These are phyloP conservation scores for Brenthis daphne DNA, from an alignment of 2,888 invertebrate species.

Conservation along the genomic window DNA sequence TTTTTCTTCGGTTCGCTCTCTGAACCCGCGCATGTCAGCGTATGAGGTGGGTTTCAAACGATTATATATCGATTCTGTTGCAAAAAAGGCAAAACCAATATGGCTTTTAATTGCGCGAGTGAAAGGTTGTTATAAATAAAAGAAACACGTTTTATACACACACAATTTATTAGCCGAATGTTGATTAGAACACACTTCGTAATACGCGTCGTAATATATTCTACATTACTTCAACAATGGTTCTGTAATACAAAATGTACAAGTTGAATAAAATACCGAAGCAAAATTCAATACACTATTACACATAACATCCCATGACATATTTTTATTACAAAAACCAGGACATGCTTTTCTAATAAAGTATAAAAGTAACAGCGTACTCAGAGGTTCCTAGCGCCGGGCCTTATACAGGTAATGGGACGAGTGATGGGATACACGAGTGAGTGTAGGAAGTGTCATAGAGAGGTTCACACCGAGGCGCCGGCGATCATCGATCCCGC, in stretches of 20 bases:
- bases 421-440: constrained; percentile 24
- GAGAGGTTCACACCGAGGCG: constrained; percentile 27
- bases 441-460: constrained; percentile 21
- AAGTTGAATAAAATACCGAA: too few species aligned
- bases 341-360: background rate
- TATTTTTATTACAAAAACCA: background rate
- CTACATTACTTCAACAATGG: background rate
- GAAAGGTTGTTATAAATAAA: constrained; percentile 18
- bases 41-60: constrained; percentile 3
- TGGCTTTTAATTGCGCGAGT: constrained; percentile 19
- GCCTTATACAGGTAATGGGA: constrained; percentile 14
- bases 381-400: background rate
- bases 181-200: constrained; percentile 10
- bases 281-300: background rate
- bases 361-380: constrained; percentile 1
- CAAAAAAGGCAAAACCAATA: constrained; percentile 19
- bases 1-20: constrained; percentile 41
- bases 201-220: background rate
- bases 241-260: background rate
- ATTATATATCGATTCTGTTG: constrained; percentile 4
- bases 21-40: constrained; percentile 23
- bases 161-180: constrained; percentile 14
- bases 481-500: constrained; percentile 15
- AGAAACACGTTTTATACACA: constrained; percentile 11
- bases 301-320: constrained; percentile 10